These are phyloP conservation scores for Rosalia funebris DNA, from an alignment of 2,888 invertebrate species.

Conservation along the genomic window DNA sequence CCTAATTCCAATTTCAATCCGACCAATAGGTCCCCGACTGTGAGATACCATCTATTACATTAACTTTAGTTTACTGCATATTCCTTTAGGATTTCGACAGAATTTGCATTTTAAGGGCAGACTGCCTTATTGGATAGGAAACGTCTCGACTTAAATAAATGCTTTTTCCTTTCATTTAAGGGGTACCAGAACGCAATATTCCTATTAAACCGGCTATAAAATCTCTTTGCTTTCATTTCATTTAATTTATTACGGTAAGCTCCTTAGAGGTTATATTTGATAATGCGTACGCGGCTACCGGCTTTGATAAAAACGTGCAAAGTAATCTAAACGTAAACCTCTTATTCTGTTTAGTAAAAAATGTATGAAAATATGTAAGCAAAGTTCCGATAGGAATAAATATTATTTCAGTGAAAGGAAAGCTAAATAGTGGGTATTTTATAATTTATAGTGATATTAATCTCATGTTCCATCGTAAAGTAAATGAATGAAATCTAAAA, in stretches of 20 bases:
- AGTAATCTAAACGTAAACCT: conserved; percentile 38
- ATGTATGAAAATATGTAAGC: neutral
- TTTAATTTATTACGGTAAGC: conserved; percentile 33
- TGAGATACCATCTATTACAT: conserved; percentile 56
- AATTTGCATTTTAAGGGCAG: conserved; percentile 53
- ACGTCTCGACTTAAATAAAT: conserved; percentile 44
- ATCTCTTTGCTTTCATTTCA: conserved; percentile 34
- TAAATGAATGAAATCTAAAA: no score
- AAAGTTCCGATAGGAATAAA: neutral
- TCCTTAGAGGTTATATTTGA: conserved; percentile 25
- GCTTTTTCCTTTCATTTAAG: conserved; percentile 38
- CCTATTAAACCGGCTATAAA: conserved; percentile 33
- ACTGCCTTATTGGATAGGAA: conserved; percentile 45
- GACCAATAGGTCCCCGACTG: conserved; percentile 51
- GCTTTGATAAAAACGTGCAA: conserved; percentile 38
- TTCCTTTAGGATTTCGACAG: conserved; percentile 52
- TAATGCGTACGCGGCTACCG: conserved; percentile 32
- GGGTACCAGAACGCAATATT: conserved; percentile 32
- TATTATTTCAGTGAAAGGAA: neutral
- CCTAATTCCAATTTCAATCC: conserved; percentile 53
- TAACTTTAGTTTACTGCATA: conserved; percentile 57
- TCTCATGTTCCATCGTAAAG: no score
- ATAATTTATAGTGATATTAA: no score
- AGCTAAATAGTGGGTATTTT: neutral
- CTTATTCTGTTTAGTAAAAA: conserved; percentile 14